phyloP scores from a whole-genome alignment of 2,888 invertebrate genomes.

The Argyra leucocephala region DNA sequence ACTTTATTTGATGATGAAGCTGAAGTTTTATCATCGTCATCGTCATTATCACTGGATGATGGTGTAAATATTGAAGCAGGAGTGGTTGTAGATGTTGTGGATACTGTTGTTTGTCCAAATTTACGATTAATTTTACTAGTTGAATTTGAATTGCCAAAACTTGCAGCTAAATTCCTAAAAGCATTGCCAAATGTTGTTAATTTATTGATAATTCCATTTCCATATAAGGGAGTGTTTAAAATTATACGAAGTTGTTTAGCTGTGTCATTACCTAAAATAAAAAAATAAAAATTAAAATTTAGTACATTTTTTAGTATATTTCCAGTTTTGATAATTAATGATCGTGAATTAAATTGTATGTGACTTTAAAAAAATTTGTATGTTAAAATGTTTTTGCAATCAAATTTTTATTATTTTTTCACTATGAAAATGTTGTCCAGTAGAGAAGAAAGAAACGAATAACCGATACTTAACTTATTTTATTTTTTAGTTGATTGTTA shows the following conservation, averaged over 20 bases:
- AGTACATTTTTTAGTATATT: too few relatives aligned
- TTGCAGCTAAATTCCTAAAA: neutral
- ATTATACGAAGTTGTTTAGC: neutral
- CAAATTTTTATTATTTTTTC: too few relatives aligned
- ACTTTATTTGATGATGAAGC: neutral
- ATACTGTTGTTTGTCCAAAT: neutral
- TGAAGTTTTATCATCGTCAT: neutral
- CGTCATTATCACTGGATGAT: neutral
- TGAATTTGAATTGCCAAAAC: neutral
- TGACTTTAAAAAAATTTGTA: too few relatives aligned
- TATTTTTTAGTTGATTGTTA: too few relatives aligned
- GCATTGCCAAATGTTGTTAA: slow-evolving; percentile 2
- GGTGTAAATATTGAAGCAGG: neutral
- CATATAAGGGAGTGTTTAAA: neutral
- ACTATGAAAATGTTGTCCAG: too few relatives aligned
- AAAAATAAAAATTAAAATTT: neutral
- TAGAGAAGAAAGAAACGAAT: too few relatives aligned
- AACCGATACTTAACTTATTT: too few relatives aligned
- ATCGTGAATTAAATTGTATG: too few relatives aligned
- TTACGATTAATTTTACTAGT: neutral
- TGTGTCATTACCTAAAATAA: slow-evolving; percentile 2
- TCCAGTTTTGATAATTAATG: too few relatives aligned
- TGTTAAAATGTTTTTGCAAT: too few relatives aligned
- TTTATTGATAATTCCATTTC: neutral
- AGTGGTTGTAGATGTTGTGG: neutral